Base-by-base conservation (phyloP, 2,797 vertebrate species). In the Spea hammondii region DNA sequence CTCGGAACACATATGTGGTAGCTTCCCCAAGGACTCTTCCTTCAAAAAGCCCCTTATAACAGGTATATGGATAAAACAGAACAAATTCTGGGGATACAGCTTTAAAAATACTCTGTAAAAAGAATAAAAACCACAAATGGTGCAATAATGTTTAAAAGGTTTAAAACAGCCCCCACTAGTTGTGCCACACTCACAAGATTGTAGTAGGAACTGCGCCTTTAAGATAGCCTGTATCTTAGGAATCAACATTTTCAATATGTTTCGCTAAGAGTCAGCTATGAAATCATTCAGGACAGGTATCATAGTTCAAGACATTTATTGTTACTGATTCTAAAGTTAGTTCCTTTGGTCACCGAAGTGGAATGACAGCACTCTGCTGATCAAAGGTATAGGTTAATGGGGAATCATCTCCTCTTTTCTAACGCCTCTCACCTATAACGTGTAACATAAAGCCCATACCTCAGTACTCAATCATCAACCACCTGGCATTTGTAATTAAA, bases 311-410 rank as follows among this genome's bases (percentile, higher is more conserved):
- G 47, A 62, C 60, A 65, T 32, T 74, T 74, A 65, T 65, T 53
- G 32, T 74, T 74, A 47, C 47, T 64, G 8, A 53, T 54, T 48
- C 10, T 70, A 70, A 54, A 70, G n/a, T 55, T 57, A 68, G 57
- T 74, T 57, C 57, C 64, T 76, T 57, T 68, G n/a, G 44, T 54
- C 46, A 68, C n/a, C 67, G 50, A 54, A 55, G 11, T 57, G 64
- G 32, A 75, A 54, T 57, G 12, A n/a, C n/a, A 68, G 55, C 51
- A 68, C 65, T 45, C 45, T 17, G 60, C 13, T 68, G 44, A 76
- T 68, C 65, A 76, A 76, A 68, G 74, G 12, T 6, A 68, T 12
- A 54, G 74, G 74, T 47, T 68, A 76, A 68, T 72, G 46, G 55
- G 49, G 59, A 72, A 60, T 47, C 57, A 72, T 47, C 55, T 62